Evolutionary conservation across 2,888 invertebrate species (phyloP).

Genomic region (Eilema caniola): DNA sequence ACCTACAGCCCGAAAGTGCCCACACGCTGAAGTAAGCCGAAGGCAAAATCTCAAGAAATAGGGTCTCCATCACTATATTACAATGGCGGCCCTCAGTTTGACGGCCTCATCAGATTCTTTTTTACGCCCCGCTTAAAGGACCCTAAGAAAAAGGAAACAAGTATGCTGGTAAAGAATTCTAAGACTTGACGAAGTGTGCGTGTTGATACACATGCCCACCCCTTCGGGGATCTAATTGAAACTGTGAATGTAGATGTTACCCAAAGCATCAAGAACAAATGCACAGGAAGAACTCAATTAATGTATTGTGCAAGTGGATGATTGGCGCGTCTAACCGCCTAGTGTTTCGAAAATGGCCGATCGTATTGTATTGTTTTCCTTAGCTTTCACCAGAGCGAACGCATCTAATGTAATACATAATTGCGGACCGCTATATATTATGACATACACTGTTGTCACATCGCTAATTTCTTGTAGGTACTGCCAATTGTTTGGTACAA

Average conservation of each 20-base stretch:
- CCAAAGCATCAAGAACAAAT: background rate
- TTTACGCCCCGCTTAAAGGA: too few relatives aligned
- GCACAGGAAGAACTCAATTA: slow-evolving; percentile 33
- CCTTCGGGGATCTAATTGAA: too few relatives aligned
- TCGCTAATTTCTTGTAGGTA: slow-evolving; percentile 33
- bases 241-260: background rate
- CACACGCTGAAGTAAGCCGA: too few relatives aligned
- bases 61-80: too few relatives aligned
- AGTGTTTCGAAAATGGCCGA: slow-evolving; percentile 65
- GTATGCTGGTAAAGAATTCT: too few relatives aligned
- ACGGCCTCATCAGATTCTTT: too few relatives aligned
- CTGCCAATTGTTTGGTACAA: slow-evolving; percentile 24
- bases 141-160: too few relatives aligned
- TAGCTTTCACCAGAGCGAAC: slow-evolving; percentile 60
- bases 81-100: too few relatives aligned
- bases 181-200: too few relatives aligned
- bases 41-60: too few relatives aligned
- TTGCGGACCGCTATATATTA: slow-evolving; percentile 54
- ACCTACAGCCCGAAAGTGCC: too few relatives aligned
- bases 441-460: slow-evolving; percentile 59
- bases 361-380: slow-evolving; percentile 68
- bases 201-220: too few relatives aligned
- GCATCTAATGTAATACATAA: slow-evolving; percentile 66
- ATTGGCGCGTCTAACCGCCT: slow-evolving; percentile 45
- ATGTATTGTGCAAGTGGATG: slow-evolving; percentile 36